Evolutionary conservation across 1,140 invertebrate genomes (phyloP).

Genomic region (Neocloeon triangulifer): DNA sequence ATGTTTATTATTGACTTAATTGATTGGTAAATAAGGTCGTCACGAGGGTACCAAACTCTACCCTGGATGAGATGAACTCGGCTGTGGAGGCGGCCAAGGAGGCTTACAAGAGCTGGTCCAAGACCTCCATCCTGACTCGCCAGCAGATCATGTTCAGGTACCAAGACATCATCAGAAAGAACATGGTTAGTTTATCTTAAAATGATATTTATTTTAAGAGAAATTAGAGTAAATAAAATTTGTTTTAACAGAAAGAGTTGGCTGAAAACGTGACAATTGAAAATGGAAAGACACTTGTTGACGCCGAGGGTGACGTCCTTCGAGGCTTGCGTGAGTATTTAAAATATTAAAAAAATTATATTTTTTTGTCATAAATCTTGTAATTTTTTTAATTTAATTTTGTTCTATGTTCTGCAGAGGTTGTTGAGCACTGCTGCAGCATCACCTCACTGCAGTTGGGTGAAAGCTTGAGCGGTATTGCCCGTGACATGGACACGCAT

Average conservation of each 20-base stretch:
- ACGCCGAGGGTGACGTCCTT: conserved; percentile 95
- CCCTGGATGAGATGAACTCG: conserved; percentile 71
- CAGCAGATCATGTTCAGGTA: conserved; percentile 93
- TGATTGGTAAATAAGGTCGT: conserved; percentile 25
- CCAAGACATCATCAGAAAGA: conserved; percentile 50
- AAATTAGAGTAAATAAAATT: too few species aligned
- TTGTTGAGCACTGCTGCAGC: conserved; percentile 89
- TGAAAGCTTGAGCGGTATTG: conserved; percentile 74
- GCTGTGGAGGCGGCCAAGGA: conserved; percentile 72
- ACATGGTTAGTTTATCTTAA: conserved; percentile 29
- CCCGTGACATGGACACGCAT: conserved; percentile 81
- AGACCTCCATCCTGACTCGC: conserved; percentile 77
- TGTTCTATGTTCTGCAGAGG: conserved; percentile 40
- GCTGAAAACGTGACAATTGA: conserved; percentile 84
- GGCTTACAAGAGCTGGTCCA: conserved; percentile 68
- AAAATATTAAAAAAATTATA: conserved; percentile 1
- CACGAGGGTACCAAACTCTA: conserved; percentile 72
- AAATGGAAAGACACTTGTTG: conserved; percentile 92
- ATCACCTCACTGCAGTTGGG: conserved; percentile 81
- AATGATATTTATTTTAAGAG: conserved; percentile 3
- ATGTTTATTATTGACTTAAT: not conserved
- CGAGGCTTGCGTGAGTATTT: conserved; percentile 72
- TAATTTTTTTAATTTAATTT: conserved; percentile 7
- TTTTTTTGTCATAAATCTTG: conserved; percentile 6
- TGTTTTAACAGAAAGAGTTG: conserved; percentile 62